Conservation (phyloP, 2,797 vertebrate species). For the Melanotaenia trifasciata region DNA sequence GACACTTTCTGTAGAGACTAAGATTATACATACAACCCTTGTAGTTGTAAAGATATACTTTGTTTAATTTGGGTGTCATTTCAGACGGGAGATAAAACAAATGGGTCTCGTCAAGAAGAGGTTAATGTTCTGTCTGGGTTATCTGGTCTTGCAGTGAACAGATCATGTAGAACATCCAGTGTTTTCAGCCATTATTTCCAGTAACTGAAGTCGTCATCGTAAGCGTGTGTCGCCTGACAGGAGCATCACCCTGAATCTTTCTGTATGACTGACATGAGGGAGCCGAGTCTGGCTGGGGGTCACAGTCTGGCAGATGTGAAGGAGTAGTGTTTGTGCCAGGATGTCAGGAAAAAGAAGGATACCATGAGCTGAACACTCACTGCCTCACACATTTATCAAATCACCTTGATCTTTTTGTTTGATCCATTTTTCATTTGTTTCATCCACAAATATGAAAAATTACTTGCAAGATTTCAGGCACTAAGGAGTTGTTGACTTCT, state of each 20-base stretch:
- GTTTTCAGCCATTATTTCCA: slow-evolving; percentile 26
- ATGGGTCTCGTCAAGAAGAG: too few relatives aligned
- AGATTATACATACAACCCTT: too few relatives aligned
- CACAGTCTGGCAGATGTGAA: slow-evolving; percentile 36
- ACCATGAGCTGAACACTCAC: slow-evolving; percentile 31
- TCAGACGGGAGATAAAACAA: too few relatives aligned
- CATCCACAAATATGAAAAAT: slow-evolving; percentile 18
- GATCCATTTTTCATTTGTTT: slow-evolving; percentile 55
- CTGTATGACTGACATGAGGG: slow-evolving; percentile 39
- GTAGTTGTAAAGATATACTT: too few relatives aligned
- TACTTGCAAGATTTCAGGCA: slow-evolving; percentile 1
- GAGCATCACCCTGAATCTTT: slow-evolving; percentile 11
- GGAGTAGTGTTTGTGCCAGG: slow-evolving; percentile 11
- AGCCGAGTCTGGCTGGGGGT: slow-evolving; percentile 6
- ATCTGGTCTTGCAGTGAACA: slow-evolving; percentile 25
- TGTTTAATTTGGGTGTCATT: too few relatives aligned
- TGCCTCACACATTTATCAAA: slow-evolving; percentile 40
- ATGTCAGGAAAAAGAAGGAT: slow-evolving; percentile 16
- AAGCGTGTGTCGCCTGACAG: slow-evolving; percentile 17
- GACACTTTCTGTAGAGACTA: too few relatives aligned
- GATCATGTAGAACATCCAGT: slow-evolving; percentile 18
- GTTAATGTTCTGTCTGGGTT: slow-evolving; percentile 49
- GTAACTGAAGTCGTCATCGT: slow-evolving; percentile 37
- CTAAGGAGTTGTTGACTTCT: slow-evolving; percentile 10
- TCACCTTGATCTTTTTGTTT: slow-evolving; percentile 36